Conservation (phyloP, 2,113 vertebrate species). For the Sinocyclocheilus rhinocerous region DNA sequence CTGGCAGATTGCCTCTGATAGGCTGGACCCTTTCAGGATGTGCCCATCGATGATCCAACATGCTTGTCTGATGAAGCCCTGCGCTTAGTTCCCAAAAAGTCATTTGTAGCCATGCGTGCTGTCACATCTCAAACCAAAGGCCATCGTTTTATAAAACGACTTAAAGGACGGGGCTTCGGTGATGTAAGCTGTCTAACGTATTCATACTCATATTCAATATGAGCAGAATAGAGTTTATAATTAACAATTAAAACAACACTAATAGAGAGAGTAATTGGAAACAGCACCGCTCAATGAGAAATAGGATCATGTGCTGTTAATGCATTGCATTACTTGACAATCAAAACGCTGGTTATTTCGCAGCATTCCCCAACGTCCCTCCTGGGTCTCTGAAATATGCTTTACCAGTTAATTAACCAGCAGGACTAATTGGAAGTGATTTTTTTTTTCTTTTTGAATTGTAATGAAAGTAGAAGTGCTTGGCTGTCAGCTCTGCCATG, state of each 20-base stretch:
- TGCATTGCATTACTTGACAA: conserved; percentile 9
- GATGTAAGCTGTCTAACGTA: neutral
- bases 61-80: conserved; percentile 46
- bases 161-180: neutral
- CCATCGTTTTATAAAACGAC: conserved; percentile 33
- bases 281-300: conserved; percentile 29
- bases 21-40: conserved; percentile 47
- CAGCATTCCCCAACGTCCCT: neutral
- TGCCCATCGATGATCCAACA: conserved; percentile 50
- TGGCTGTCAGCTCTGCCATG: conserved; percentile 42
- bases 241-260: conserved; percentile 38
- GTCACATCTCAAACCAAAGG: conserved; percentile 32
- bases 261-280: conserved; percentile 25
- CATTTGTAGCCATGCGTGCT: conserved; percentile 24
- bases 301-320: conserved; percentile 38
- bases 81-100: conserved; percentile 8
- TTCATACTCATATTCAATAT: neutral
- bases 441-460: conserved; percentile 38
- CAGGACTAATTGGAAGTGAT: conserved; percentile 50
- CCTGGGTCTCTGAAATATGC: conserved; percentile 37
- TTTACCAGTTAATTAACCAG: conserved; percentile 47
- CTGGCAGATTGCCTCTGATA: conserved; percentile 45
- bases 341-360: conserved; percentile 34
- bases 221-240: neutral
- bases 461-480: conserved; percentile 54